Evolutionary conservation across 2,888 invertebrate genomes (phyloP), one percentile per base, ranked within the genome.

Genomic region (Gastrophysa polygoni): DNA sequence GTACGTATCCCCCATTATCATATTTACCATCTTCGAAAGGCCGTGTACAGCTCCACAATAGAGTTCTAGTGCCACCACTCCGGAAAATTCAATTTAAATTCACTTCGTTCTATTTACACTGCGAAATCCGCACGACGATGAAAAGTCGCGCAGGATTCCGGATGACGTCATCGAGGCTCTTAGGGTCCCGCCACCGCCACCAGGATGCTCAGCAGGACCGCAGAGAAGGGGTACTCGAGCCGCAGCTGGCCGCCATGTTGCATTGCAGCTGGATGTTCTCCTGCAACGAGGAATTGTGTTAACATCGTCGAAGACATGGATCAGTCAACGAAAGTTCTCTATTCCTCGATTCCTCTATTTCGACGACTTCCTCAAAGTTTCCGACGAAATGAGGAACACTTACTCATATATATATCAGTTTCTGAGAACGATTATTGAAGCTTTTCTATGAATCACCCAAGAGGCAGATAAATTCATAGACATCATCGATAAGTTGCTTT

Each of bases 221-320:
- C 89, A 57, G 89, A 88, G 38, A 91, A 83, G 0, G 90, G 90
- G 77, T 91, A 90, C 75, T 90, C 89, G 48, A 90, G 85, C 29
- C 88, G 85, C 34, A 89, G 83, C 77, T 89, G 89, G 0, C 89
- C 88, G 57, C 91, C 92, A 71, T 91, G 91, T 80, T 93, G 92
- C 90, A 93, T 93, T 47, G 92, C 93, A 54, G 92, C 93, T 71
- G 92, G 92, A 81, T 92, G 90, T 80, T 93, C 93, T 68, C 91
- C 92, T 92, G 85, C 67, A 82, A 81, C 64, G 72, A 75, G 68
- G 71, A 69, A 24, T n/a, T n/a, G n/a, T n/a, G n/a, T n/a, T n/a
- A n/a, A n/a, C n/a, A n/a, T n/a, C n/a, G n/a, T n/a, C n/a, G n/a
- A n/a, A n/a, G n/a, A n/a, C n/a, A n/a, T n/a, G n/a, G n/a, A n/a